Percentiles rank a stretch among this genome's conserved stretches.
Conservation (phyloP, 2,888 invertebrate genomes). For the Microdon myrmicae region DNA sequence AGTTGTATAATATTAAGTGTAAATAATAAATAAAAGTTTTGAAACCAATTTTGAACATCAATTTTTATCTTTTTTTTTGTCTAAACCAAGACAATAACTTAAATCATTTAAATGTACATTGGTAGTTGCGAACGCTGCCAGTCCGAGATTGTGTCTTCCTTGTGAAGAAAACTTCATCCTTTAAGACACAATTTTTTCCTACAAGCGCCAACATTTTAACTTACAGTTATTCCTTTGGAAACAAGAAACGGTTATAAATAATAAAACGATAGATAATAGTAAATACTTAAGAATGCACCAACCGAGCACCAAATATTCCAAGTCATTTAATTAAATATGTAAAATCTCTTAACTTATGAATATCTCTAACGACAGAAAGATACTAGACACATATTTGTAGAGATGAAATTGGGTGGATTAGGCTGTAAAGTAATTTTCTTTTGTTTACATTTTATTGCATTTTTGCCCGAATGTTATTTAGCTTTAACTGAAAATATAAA, state of each 20-base stretch:
- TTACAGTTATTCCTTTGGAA: no score
- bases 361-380: constrained; percentile 3
- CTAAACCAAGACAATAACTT: no score
- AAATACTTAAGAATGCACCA: constrained; percentile 45
- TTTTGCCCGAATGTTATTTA: constrained; percentile 53
- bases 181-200: no score
- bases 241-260: constrained; percentile 21
- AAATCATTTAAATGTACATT: no score
- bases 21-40: constrained; percentile 41
- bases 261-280: constrained; percentile 20
- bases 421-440: constrained; percentile 20
- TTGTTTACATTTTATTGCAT: constrained; percentile 55
- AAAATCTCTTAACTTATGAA: background rate
- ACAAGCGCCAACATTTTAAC: no score
- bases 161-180: no score
- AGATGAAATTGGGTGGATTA: constrained; percentile 19
- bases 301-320: constrained; percentile 29
- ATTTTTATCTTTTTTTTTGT: no score
- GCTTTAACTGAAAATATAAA: constrained; percentile 14
- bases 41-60: constrained; percentile 22
- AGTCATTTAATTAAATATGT: constrained; percentile 4
- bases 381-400: background rate
- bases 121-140: no score
- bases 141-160: no score
- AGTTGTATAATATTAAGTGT: constrained; percentile 38